Evolutionary conservation across 2,113 vertebrate genomes (phyloP), one percentile per base, ranked within the genome.

Genomic region (Corydoras maculifer): DNA sequence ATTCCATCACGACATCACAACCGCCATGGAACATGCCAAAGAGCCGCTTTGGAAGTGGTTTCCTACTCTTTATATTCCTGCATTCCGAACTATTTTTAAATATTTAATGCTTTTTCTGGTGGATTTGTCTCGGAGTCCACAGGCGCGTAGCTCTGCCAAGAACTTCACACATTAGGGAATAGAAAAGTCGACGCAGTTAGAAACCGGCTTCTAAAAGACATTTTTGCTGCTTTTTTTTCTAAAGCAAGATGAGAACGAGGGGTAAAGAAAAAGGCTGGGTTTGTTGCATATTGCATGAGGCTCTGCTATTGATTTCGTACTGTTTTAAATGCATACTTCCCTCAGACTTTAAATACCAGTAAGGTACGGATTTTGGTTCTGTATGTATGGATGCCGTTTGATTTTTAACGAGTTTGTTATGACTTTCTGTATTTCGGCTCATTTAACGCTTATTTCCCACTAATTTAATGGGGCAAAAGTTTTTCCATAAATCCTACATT

Each of bases 41-140:
- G 10, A 70, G 49, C 13, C 7, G 2, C 18, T 14, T 18, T 3
- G 4, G 57, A 49, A 29, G 35, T 49, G 14, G 12, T 48, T 51
- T 15, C 58, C 25, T 6, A 58, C 25, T 69, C 61, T 69, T 69
- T 29, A 69, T 61, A 70, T 68, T 43, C n/a, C 25, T 7, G 58
- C 53, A 60, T 29, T 70, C 15, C 25, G 48, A 66, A 75, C 29
- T 30, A 18, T 35, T 15, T 55, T 65, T 76, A 30, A 76, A 62
- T 76, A 70, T 76, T 74, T 62, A 32, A 68, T 69, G 48, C 35
- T 18, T 54, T 65, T 53, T 48, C 35, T 62, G 59, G 50, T 63
- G 58, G 15, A 63, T 74, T 68, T 50, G 32, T 51, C 72, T 68
- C 54, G 48, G 66, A 57, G 30, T 65, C 64, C 50, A 29, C 11